Evolutionary conservation across 2,888 invertebrate genomes (phyloP).

Genomic region (Ptychoptera albimana): DNA sequence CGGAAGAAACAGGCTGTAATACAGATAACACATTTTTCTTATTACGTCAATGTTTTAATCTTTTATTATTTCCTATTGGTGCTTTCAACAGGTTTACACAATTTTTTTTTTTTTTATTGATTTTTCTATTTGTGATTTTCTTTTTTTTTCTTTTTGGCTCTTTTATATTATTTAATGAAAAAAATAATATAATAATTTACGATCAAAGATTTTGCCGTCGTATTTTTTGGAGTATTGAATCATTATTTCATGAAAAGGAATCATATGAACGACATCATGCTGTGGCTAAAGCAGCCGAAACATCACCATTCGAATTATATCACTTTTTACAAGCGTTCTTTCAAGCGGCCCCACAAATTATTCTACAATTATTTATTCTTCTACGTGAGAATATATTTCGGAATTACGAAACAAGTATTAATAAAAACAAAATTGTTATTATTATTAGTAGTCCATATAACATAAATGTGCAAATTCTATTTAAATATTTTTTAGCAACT

Average conservation of each 20-base stretch:
- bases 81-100: conserved; percentile 41
- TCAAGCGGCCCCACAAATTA: conserved; percentile 57
- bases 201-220: conserved; percentile 46
- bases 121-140: too few relatives aligned
- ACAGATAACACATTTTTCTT: conserved; percentile 33
- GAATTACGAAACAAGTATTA: conserved; percentile 49
- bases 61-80: conserved; percentile 41
- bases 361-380: conserved; percentile 48
- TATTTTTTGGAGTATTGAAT: conserved; percentile 63
- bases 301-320: conserved; percentile 58
- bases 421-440: conserved; percentile 8
- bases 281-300: conserved; percentile 39
- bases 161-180: not conserved
- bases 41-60: conserved; percentile 32
- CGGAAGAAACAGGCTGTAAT: conserved; percentile 30
- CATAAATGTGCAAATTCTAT: not conserved
- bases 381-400: conserved; percentile 37
- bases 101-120: not conserved
- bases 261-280: conserved; percentile 43
- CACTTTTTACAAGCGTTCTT: conserved; percentile 62
- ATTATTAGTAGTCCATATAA: not conserved
- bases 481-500: conserved; percentile 35
- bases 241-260: conserved; percentile 39
- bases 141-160: conserved; percentile 1
- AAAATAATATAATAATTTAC: not conserved